Conservation (phyloP, 1,140 invertebrate species). For the Hyles vespertilio region DNA sequence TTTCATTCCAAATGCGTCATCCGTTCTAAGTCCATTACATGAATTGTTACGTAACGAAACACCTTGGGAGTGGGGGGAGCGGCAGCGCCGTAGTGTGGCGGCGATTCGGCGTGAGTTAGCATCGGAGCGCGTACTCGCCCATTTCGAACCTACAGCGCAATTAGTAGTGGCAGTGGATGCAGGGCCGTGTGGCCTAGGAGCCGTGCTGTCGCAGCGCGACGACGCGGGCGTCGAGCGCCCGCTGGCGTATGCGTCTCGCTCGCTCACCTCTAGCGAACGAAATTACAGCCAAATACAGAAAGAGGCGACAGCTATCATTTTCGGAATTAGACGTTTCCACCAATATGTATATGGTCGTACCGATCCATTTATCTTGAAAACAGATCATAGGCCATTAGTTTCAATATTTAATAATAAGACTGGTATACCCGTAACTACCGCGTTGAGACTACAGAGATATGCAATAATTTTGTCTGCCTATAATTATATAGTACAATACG, state of each 20-base stretch:
- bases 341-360: slow-evolving; percentile 52
- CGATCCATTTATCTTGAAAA: slow-evolving; percentile 25
- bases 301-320: slow-evolving; percentile 71
- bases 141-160: slow-evolving; percentile 36
- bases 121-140: slow-evolving; percentile 12
- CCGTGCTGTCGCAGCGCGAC: slow-evolving; percentile 35
- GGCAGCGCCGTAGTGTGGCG: slow-evolving; percentile 32
- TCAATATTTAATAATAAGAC: slow-evolving; percentile 22
- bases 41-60: slow-evolving; percentile 24
- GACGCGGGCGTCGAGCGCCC: slow-evolving; percentile 37
- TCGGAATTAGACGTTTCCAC: slow-evolving; percentile 20
- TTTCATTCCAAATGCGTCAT: too few relatives aligned
- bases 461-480: slow-evolving; percentile 6
- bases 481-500: too few relatives aligned
- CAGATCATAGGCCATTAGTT: slow-evolving; percentile 1
- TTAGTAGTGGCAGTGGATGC: slow-evolving; percentile 44
- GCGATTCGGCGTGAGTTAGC: slow-evolving; percentile 32
- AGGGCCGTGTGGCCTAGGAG: slow-evolving; percentile 38
- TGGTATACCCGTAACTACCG: slow-evolving; percentile 22
- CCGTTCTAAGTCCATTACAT: background rate
- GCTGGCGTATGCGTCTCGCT: slow-evolving; percentile 62
- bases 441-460: slow-evolving; percentile 27
- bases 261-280: slow-evolving; percentile 34
- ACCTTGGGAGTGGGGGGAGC: slow-evolving; percentile 23
- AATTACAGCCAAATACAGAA: slow-evolving; percentile 55